A percentile compares a stretch with the other conserved stretches of the same genome.
These are phyloP conservation scores for Pollenia amentaria DNA, from an alignment of 2,888 invertebrate species.

Conservation along the genomic window DNA sequence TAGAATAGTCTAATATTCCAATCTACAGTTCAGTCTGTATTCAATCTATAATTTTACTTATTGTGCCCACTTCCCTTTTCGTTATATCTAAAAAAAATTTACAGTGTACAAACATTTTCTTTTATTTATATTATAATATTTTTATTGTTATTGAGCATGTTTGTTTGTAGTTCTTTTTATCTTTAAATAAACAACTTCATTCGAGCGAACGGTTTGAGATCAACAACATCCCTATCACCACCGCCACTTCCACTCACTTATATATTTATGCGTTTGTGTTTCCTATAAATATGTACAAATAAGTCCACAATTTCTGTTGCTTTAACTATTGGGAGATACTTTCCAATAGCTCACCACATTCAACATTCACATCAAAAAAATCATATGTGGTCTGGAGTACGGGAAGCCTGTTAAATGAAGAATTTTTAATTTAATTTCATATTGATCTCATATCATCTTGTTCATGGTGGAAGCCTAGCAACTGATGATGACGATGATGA, in stretches of 20 bases:
- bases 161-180: conserved; percentile 58
- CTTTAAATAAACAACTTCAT: conserved; percentile 55
- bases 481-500: conserved; percentile 53
- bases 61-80: too few relatives aligned
- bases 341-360: conserved; percentile 47
- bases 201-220: conserved; percentile 58
- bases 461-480: conserved; percentile 53
- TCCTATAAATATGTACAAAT: conserved; percentile 20
- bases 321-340: conserved; percentile 12
- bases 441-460: conserved; percentile 52
- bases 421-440: conserved; percentile 58
- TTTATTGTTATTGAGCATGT: conserved; percentile 63
- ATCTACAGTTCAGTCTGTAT: too few relatives aligned
- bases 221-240: conserved; percentile 38
- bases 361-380: conserved; percentile 38
- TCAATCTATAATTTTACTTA: too few relatives aligned
- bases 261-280: conserved; percentile 14
- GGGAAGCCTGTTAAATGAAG: conserved; percentile 68
- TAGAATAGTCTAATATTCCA: too few relatives aligned
- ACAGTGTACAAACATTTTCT: conserved; percentile 58
- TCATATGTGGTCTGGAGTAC: conserved; percentile 46
- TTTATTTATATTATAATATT: conserved; percentile 23
- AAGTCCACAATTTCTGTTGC: conserved; percentile 47
- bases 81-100: not conserved
- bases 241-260: conserved; percentile 13